A percentile compares a stretch with the other conserved stretches of the same genome.
Conservation (phyloP, 2,888 invertebrate species). For the Venusia cambrica region DNA sequence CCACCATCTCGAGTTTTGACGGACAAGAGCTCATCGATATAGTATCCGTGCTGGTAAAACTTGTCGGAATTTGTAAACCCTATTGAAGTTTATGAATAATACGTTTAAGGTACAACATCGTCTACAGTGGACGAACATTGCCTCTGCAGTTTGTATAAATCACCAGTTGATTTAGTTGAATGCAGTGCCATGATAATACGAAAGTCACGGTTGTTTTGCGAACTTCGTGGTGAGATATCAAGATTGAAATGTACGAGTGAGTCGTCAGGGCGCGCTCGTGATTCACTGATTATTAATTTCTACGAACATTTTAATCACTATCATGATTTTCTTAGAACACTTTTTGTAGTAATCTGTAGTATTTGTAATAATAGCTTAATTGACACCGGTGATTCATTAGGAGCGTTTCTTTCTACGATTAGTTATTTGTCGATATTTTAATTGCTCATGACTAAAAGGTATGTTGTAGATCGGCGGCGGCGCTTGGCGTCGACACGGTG, state of each 20-base stretch:
- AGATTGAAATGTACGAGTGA: slow-evolving; percentile 66
- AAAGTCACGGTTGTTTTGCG: slow-evolving; percentile 61
- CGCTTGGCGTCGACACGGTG: slow-evolving; percentile 64
- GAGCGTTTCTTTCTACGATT: slow-evolving; percentile 60
- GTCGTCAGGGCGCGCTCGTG: slow-evolving; percentile 67
- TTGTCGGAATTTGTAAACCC: too few relatives aligned
- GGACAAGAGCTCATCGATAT: too few relatives aligned
- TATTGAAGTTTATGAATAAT: too few relatives aligned
- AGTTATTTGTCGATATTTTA: slow-evolving; percentile 75
- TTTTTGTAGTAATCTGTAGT: slow-evolving; percentile 55
- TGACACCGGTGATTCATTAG: slow-evolving; percentile 67
- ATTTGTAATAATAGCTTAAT: slow-evolving; percentile 66
- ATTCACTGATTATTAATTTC: slow-evolving; percentile 61
- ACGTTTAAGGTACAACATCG: too few relatives aligned
- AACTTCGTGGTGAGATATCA: slow-evolving; percentile 59
- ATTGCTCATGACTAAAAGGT: slow-evolving; percentile 74
- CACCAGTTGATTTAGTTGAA: too few relatives aligned
- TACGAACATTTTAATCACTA: slow-evolving; percentile 62
- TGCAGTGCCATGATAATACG: too few relatives aligned
- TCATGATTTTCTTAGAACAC: slow-evolving; percentile 53
- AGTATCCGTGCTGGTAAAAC: too few relatives aligned
- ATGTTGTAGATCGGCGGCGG: slow-evolving; percentile 65
- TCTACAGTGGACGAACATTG: too few relatives aligned
- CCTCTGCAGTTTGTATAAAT: too few relatives aligned
- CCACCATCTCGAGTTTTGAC: too few relatives aligned